Conservation (phyloP, 2,888 invertebrate genomes). For the Dascillus cervinus region DNA sequence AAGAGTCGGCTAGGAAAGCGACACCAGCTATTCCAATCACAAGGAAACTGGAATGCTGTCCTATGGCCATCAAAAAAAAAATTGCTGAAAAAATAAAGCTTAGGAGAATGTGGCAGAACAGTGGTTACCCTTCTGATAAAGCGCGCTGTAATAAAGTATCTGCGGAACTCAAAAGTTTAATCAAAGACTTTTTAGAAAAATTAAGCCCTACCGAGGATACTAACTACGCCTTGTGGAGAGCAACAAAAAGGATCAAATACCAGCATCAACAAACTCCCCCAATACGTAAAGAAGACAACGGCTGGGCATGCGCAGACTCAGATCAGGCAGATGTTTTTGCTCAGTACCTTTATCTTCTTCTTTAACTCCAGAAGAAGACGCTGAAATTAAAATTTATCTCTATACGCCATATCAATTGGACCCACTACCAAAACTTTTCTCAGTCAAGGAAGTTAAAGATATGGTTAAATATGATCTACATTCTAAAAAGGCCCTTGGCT, state of each 20-base stretch:
- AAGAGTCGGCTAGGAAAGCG: conserved; percentile 14
- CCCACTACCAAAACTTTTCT: conserved; percentile 1
- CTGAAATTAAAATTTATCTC: conserved; percentile 2
- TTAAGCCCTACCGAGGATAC: conserved; percentile 7
- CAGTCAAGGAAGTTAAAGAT: conserved; percentile 9
- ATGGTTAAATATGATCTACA: conserved; percentile 11
- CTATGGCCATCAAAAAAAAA: conserved; percentile 11
- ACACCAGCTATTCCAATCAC: conserved; percentile 7
- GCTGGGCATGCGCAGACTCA: conserved; percentile 5
- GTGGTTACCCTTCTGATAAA: conserved; percentile 10
- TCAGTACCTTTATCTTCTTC: too few relatives aligned
- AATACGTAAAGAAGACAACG: conserved; percentile 4
- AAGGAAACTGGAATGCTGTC: conserved; percentile 7
- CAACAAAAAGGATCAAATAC: conserved; percentile 6
- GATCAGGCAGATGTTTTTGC: conserved; percentile 5
- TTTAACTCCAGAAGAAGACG: conserved; percentile 1
- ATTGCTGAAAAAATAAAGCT: conserved; percentile 13
- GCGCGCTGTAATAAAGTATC: conserved; percentile 10
- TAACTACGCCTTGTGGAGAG: conserved; percentile 6
- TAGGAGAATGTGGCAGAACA: conserved; percentile 14
- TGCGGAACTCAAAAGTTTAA: conserved; percentile 10
- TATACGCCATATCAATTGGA: conserved; percentile 2
- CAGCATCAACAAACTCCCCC: conserved; percentile 3
- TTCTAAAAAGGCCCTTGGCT: conserved; percentile 18
- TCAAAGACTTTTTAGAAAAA: conserved; percentile 8